phyloP scores from a whole-genome alignment of 2,797 vertebrate genomes.

The Propithecus deckenii region DNA sequence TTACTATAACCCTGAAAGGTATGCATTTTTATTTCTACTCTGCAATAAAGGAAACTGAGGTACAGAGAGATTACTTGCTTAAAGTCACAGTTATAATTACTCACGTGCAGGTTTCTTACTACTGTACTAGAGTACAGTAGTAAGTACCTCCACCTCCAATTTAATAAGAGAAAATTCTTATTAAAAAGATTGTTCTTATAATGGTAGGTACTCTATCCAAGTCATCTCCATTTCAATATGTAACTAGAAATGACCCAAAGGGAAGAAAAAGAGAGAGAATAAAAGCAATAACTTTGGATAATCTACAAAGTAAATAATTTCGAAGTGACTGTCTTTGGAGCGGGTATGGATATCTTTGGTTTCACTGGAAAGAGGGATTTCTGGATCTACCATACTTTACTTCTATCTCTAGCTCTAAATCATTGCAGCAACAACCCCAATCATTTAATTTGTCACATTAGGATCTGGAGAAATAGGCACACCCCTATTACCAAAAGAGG shows the following conservation, averaged over 20 bases:
- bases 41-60: not conserved
- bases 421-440: not conserved
- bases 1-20: not conserved
- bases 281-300: not conserved
- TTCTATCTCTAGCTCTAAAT: not conserved
- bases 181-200: not conserved
- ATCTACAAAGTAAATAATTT: conserved; percentile 1
- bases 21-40: not conserved
- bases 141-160: not conserved
- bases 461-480: not conserved
- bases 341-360: not conserved
- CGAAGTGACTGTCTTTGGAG: not conserved
- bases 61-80: conserved; percentile 15
- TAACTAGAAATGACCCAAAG: not conserved
- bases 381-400: not conserved
- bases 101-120: not conserved
- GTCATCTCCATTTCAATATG: not conserved
- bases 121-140: not conserved
- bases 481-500: not conserved
- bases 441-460: not conserved
- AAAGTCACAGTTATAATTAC: not conserved
- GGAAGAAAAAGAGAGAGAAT: not conserved
- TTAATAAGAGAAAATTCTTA: not conserved
- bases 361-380: not conserved
- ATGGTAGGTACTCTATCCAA: not conserved